phyloP scores from a whole-genome alignment of 2,113 vertebrate genomes.

The Hemiscyllium ocellatum region DNA sequence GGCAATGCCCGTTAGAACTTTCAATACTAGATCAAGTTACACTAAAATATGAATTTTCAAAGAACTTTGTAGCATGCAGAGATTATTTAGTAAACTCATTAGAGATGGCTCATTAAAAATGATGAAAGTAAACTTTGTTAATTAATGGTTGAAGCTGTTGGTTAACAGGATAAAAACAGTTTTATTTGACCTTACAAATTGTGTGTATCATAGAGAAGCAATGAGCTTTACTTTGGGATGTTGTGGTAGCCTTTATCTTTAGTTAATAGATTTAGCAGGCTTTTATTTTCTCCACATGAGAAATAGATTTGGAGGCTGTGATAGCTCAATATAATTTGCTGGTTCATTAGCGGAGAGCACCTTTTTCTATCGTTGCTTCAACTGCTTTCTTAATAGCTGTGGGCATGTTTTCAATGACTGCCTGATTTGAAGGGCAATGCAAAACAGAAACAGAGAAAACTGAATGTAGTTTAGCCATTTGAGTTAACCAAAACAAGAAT shows the following conservation, averaged over 20 bases:
- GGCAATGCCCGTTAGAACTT: not conserved
- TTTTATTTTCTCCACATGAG: constrained; percentile 9
- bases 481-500: not conserved
- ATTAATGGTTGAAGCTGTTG: not conserved
- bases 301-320: not conserved
- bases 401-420: constrained; percentile 7
- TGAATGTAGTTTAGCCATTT: not conserved
- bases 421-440: constrained; percentile 5
- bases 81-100: not conserved
- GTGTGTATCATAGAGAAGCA: not conserved
- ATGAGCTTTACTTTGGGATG: not conserved
- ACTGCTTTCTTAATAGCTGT: not conserved
- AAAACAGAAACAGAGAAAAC: not conserved
- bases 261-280: not conserved
- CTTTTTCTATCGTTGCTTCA: not conserved
- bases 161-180: not conserved
- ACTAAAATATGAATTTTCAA: not conserved
- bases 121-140: not conserved
- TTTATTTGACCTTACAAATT: not conserved
- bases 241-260: not conserved
- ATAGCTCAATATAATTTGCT: constrained; percentile 14
- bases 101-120: not conserved
- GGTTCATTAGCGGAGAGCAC: constrained; percentile 11
- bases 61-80: not conserved
- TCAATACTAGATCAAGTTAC: not conserved